A percentile compares a stretch with the other conserved stretches of the same genome.
Conservation (phyloP, 2,888 invertebrate species). For the Hofmannophila pseudospretella region DNA sequence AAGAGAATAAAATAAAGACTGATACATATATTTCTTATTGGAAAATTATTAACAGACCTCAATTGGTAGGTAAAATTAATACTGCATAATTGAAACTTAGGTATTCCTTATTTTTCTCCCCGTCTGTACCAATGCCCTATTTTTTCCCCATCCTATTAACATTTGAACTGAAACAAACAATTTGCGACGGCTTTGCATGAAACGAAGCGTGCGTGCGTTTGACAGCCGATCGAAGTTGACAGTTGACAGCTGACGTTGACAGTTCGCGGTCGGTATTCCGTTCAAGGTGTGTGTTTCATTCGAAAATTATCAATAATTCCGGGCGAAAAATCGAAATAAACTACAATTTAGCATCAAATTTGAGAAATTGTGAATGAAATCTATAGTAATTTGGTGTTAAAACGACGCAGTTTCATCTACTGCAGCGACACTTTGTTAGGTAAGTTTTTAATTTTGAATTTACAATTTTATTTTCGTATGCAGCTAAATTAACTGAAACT, state of each 20-base stretch:
- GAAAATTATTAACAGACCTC: too few species aligned
- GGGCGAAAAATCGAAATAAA: conserved; percentile 15
- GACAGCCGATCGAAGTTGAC: conserved; percentile 7
- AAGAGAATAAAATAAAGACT: too few species aligned
- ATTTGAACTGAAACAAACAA: background rate
- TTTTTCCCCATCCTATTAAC: background rate
- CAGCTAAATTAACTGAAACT: conserved; percentile 13
- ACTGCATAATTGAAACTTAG: too few species aligned
- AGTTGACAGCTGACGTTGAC: conserved; percentile 28
- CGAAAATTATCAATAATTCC: conserved; percentile 22
- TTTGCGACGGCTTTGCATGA: conserved; percentile 1
- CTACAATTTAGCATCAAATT: conserved; percentile 7
- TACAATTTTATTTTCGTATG: conserved; percentile 13
- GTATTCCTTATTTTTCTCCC: too few species aligned
- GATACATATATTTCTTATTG: too few species aligned
- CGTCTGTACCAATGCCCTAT: too few species aligned
- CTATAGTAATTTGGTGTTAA: conserved; percentile 11
- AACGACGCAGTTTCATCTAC: conserved; percentile 26
- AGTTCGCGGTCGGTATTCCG: conserved; percentile 42
- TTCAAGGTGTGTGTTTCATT: conserved; percentile 45
- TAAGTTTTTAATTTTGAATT: conserved; percentile 30
- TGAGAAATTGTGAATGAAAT: conserved; percentile 27
- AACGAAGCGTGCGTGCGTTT: conserved; percentile 17
- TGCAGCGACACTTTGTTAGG: conserved; percentile 32
- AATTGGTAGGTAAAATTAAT: too few species aligned